phyloP scores from a whole-genome alignment of 2,888 invertebrate species.

The Iselma pallidipennis region DNA sequence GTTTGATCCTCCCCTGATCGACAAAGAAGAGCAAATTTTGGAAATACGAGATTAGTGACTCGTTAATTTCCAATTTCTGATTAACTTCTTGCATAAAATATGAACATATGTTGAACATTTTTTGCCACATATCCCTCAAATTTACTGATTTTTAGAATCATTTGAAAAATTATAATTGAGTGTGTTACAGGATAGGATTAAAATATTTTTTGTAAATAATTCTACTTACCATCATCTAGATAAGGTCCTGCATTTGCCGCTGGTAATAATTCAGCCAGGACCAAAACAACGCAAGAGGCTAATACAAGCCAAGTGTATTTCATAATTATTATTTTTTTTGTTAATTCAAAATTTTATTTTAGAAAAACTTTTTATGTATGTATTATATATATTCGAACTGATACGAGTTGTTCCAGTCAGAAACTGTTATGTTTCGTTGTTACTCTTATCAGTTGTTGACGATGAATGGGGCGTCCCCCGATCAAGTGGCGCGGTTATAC shows the following conservation, averaged over 20 bases:
- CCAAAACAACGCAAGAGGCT: slow-evolving; percentile 48
- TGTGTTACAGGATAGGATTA: no score
- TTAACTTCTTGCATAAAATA: no score
- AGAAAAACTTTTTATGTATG: no score
- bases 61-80: no score
- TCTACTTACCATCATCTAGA: slow-evolving; percentile 51
- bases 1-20: no score
- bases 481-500: slow-evolving; percentile 48
- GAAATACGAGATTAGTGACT: no score
- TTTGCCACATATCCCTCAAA: no score
- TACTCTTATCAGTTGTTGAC: slow-evolving; percentile 40
- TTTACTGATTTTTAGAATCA: no score
- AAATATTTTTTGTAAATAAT: neutral
- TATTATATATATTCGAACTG: no score
- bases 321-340: slow-evolving; percentile 34
- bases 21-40: no score
- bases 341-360: no score
- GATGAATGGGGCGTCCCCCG: slow-evolving; percentile 42
- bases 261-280: slow-evolving; percentile 45
- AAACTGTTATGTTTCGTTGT: slow-evolving; percentile 24
- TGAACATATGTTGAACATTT: neutral
- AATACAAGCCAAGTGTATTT: slow-evolving; percentile 51
- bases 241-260: slow-evolving; percentile 47
- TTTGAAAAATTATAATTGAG: no score
- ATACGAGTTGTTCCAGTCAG: slow-evolving; percentile 32